These are phyloP conservation scores for Myopa testacea DNA, from an alignment of 2,888 invertebrate genomes.

Conservation along the genomic window DNA sequence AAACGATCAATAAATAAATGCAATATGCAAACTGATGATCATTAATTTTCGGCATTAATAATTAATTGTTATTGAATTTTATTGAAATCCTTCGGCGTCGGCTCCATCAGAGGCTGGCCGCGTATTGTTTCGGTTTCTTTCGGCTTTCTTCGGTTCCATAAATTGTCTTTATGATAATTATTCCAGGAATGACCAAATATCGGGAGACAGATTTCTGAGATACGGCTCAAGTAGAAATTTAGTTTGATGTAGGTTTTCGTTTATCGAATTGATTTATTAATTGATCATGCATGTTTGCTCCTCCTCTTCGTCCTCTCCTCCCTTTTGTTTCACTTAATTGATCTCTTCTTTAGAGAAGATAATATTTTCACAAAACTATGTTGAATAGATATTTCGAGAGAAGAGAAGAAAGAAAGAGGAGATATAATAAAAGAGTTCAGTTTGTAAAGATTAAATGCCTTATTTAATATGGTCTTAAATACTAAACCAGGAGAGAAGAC, in stretches of 20 bases:
- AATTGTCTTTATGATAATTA: slow-evolving; percentile 26
- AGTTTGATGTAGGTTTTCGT: not conserved
- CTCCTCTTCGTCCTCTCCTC: not conserved
- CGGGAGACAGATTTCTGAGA: not conserved
- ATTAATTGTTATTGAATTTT: slow-evolving; percentile 34
- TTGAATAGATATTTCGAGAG: not conserved
- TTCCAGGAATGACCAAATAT: slow-evolving; percentile 22
- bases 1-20: not conserved
- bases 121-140: slow-evolving; percentile 4
- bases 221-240: not conserved
- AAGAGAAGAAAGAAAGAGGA: too few species aligned
- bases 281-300: not conserved
- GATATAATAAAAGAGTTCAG: too few species aligned
- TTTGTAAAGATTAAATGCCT: too few species aligned
- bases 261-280: slow-evolving; percentile 3
- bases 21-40: slow-evolving; percentile 24
- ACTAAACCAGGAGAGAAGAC: too few species aligned
- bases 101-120: not conserved
- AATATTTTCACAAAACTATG: not conserved
- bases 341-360: not conserved
- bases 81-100: not conserved
- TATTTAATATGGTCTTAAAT: too few species aligned
- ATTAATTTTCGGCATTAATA: slow-evolving; percentile 22
- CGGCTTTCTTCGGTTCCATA: slow-evolving; percentile 5
- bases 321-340: not conserved